Conservation (phyloP, 2,888 invertebrate genomes). For the Lydus trimaculatus region DNA sequence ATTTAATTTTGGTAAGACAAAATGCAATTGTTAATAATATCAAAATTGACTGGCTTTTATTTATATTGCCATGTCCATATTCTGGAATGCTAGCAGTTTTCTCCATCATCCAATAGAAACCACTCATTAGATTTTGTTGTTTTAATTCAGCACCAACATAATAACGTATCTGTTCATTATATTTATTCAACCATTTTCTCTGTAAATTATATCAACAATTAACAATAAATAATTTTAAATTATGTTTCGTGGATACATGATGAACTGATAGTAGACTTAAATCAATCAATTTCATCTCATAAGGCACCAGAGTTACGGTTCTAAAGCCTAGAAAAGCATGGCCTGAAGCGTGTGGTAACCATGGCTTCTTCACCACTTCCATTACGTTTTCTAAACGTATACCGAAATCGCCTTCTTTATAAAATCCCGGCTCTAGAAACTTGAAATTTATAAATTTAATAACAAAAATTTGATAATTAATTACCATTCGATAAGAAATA, state of each 20-base stretch:
- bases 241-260: constrained; percentile 68
- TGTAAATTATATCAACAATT: constrained; percentile 53
- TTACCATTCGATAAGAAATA: constrained; percentile 81
- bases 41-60: constrained; percentile 18
- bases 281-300: constrained; percentile 86
- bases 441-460: background rate
- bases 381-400: constrained; percentile 86
- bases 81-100: constrained; percentile 77
- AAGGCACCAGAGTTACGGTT: constrained; percentile 86
- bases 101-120: constrained; percentile 85
- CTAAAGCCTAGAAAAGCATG: constrained; percentile 72
- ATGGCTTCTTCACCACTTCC: constrained; percentile 69
- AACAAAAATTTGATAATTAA: constrained; percentile 26
- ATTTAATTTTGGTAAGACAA: background rate
- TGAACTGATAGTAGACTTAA: constrained; percentile 74
- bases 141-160: constrained; percentile 79
- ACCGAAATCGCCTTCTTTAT: constrained; percentile 84
- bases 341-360: constrained; percentile 60
- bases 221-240: constrained; percentile 14
- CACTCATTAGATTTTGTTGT: constrained; percentile 72
- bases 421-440: constrained; percentile 84
- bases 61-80: constrained; percentile 47
- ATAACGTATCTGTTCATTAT: constrained; percentile 76
- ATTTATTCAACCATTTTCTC: constrained; percentile 81
- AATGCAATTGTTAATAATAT: constrained; percentile 24